A percentile compares a stretch with the other conserved stretches of the same genome.
Evolutionary conservation across 2,888 invertebrate genomes (phyloP).

Genomic region (Argyresthia albistria): DNA sequence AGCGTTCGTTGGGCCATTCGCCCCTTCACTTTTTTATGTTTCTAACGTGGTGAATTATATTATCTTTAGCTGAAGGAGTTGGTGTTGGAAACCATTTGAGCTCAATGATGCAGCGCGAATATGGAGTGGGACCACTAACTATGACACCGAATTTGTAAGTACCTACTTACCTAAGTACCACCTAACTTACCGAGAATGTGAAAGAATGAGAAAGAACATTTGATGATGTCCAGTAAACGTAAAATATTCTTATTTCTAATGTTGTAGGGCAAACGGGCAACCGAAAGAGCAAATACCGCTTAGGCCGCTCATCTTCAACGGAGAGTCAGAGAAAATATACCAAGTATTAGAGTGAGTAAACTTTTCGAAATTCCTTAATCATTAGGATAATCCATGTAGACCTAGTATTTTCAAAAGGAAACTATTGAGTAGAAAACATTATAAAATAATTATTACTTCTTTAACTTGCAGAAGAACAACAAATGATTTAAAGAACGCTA

Average conservation of each 20-base stretch:
- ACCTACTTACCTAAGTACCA: no score
- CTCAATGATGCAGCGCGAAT: slow-evolving; percentile 67
- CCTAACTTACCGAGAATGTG: neutral
- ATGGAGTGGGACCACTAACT: slow-evolving; percentile 47
- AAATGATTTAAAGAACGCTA: slow-evolving; percentile 69
- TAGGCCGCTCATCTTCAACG: slow-evolving; percentile 79
- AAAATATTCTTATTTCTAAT: neutral
- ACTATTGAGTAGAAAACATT: neutral
- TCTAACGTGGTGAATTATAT: no score
- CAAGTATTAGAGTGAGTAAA: slow-evolving; percentile 82
- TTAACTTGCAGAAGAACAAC: slow-evolving; percentile 58
- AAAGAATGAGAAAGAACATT: no score
- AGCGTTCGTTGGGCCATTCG: no score
- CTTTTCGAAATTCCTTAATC: neutral
- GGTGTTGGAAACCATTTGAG: slow-evolving; percentile 62
- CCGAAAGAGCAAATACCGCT: slow-evolving; percentile 84
- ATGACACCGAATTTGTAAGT: slow-evolving; percentile 54
- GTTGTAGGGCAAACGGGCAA: slow-evolving; percentile 56
- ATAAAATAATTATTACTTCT: slow-evolving; percentile 7
- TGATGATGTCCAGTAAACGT: neutral
- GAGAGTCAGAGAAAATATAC: slow-evolving; percentile 76
- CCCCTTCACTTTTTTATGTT: no score
- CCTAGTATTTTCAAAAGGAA: neutral
- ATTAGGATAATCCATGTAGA: neutral
- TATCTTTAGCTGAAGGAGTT: slow-evolving; percentile 23